Conservation (phyloP, 2,113 vertebrate genomes). For the Calonectris borealis region DNA sequence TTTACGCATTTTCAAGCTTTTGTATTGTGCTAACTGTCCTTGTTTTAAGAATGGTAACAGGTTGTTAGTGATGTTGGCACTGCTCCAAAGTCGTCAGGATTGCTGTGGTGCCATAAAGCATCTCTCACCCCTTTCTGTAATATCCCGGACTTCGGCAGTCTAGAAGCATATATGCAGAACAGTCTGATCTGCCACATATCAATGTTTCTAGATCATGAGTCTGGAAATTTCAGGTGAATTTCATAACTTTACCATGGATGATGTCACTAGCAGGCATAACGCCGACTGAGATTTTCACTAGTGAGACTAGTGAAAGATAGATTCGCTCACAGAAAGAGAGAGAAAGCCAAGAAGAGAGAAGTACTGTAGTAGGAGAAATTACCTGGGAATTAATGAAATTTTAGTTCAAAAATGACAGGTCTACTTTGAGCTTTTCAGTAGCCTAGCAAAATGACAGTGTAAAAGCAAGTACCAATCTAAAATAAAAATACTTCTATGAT, state of each 20-base stretch:
- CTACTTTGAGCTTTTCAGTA: background rate
- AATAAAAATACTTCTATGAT: background rate
- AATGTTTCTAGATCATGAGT: background rate
- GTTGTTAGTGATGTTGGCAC: background rate
- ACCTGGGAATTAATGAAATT: background rate
- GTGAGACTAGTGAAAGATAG: background rate
- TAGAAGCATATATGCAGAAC: background rate
- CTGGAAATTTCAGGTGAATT: background rate
- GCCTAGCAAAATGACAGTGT: background rate
- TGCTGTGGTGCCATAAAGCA: background rate
- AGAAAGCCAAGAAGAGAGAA: background rate
- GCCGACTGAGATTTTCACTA: background rate
- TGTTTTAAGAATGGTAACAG: background rate
- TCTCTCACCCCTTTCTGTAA: background rate
- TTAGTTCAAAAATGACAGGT: background rate
- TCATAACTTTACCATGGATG: background rate
- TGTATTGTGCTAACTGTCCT: background rate
- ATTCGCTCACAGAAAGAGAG: background rate
- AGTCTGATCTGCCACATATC: background rate
- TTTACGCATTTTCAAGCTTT: background rate
- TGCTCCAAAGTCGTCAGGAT: background rate
- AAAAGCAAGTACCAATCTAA: background rate
- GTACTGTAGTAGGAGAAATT: background rate
- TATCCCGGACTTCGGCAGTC: background rate
- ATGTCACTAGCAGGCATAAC: background rate